Evolutionary conservation across 2,113 vertebrate genomes (phyloP), one percentile per base, ranked within the genome.

Genomic region (Collichthys lucidus): DNA sequence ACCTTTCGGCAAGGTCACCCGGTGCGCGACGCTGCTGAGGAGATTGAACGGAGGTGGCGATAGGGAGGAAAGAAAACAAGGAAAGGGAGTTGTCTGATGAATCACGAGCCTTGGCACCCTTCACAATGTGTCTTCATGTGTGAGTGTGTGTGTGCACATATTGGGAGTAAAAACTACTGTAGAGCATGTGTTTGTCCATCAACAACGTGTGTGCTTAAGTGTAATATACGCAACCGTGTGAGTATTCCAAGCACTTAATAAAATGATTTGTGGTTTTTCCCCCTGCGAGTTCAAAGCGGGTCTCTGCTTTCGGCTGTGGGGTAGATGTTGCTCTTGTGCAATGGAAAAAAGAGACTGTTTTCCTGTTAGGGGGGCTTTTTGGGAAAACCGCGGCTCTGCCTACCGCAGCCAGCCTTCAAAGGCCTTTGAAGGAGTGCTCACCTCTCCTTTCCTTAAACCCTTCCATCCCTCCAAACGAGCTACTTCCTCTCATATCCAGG

Each of bases 241-340:
- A 86, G 70, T 82, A 86, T 89, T 90, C 85, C 86, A 86, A 89
- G 85, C 89, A 94, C 91, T 94, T 95, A 92, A 94, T 95, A 93
- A 94, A 94, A 92, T 85, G 52, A 93, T 94, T 92, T 92, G 91
- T 80, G 89, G 85, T 82, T 90, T 90, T 83, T 69, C 88, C 88
- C 85, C 84, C 83, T 52, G 84, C 10, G 80, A 94, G 91, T 93
- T 93, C 92, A 94, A 94, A 95, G 92, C 57, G 49, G 88, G 72
- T 65, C 86, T 60, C 67, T 84, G 86, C 85, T 87, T 82, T 87
- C 16, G 80, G 86, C 90, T 82, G 83, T 80, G 71, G 89, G 89
- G 79, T 84, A 89, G 88, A 88, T 72, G 72, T 92, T 89, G 79
- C 83, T 88, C 88, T 92, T 91, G 85, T 91, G 89, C 86, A 92